phyloP scores from a whole-genome alignment of 2,888 invertebrate genomes.

The Argynnis bischoffii region DNA sequence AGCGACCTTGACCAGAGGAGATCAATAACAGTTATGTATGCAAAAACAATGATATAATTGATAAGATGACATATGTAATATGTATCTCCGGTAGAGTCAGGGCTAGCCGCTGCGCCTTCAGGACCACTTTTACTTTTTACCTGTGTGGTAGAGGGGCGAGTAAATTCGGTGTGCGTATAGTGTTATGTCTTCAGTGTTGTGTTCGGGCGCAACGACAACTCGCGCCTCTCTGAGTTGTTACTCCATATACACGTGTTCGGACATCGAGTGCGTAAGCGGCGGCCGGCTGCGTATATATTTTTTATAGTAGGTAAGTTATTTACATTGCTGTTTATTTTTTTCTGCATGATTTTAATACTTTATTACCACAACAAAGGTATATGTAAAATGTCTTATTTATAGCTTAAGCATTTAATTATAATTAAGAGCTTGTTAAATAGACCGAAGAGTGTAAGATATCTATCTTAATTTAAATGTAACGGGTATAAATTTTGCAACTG shows the following conservation, averaged over 20 bases:
- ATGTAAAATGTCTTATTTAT: no score
- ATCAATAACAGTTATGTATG: slow-evolving; percentile 48
- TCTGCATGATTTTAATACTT: no score
- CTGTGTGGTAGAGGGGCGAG: slow-evolving; percentile 44
- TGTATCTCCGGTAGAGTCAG: slow-evolving; percentile 52
- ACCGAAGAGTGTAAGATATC: no score
- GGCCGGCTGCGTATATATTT: slow-evolving; percentile 14
- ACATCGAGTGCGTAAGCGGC: slow-evolving; percentile 15
- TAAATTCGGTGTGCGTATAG: slow-evolving; percentile 40
- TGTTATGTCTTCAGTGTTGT: slow-evolving; percentile 47
- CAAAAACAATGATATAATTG: slow-evolving; percentile 50
- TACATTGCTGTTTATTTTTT: not conserved
- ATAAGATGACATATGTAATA: slow-evolving; percentile 37
- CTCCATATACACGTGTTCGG: slow-evolving; percentile 32
- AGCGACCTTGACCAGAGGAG: slow-evolving; percentile 16
- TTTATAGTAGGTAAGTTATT: slow-evolving; percentile 2
- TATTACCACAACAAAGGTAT: no score
- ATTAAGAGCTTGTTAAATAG: no score
- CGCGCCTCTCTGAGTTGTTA: slow-evolving; percentile 34
- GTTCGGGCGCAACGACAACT: slow-evolving; percentile 51
- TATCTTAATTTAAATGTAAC: no score
- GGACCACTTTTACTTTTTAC: slow-evolving; percentile 78
- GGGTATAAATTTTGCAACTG: no score
- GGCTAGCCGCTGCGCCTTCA: slow-evolving; percentile 65
- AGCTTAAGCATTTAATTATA: no score